These are phyloP conservation scores for Sebastes iracundus DNA, from an alignment of 2,797 vertebrate species.

Conservation along the genomic window DNA sequence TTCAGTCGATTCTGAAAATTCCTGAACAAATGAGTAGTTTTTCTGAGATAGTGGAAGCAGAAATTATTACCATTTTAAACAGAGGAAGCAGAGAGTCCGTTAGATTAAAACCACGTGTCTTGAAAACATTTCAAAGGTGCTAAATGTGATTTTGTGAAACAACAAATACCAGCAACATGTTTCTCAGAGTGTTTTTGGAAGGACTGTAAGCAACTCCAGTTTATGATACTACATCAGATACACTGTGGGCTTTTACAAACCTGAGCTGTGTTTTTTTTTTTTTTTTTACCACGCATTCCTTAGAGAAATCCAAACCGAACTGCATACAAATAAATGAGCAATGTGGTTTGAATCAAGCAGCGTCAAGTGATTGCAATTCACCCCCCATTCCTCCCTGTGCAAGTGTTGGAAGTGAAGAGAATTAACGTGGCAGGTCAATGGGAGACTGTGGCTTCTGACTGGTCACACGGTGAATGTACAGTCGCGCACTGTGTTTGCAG, in stretches of 20 bases:
- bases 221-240: conserved; percentile 28
- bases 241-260: conserved; percentile 42
- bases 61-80: conserved; percentile 20
- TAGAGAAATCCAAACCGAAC: conserved; percentile 37
- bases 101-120: conserved; percentile 28
- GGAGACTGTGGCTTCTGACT: conserved; percentile 43
- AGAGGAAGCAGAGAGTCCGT: neutral
- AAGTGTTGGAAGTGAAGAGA: conserved; percentile 52
- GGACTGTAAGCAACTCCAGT: conserved; percentile 24
- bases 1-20: conserved; percentile 24
- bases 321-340: conserved; percentile 52
- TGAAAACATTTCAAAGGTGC: conserved; percentile 11
- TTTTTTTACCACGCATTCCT: conserved; percentile 35
- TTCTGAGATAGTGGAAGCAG: conserved; percentile 11
- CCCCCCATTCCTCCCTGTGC: conserved; percentile 36
- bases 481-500: conserved; percentile 46
- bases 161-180: conserved; percentile 23
- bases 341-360: conserved; percentile 59
- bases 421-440: conserved; percentile 61
- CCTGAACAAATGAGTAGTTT: conserved; percentile 11
- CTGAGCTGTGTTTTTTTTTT: conserved; percentile 36
- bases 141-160: conserved; percentile 17
- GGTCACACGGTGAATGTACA: conserved; percentile 44
- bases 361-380: conserved; percentile 38
- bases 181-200: conserved; percentile 4